These are phyloP conservation scores for Ceratothoa steindachneri DNA, from an alignment of 2,888 invertebrate species.

Conservation along the genomic window DNA sequence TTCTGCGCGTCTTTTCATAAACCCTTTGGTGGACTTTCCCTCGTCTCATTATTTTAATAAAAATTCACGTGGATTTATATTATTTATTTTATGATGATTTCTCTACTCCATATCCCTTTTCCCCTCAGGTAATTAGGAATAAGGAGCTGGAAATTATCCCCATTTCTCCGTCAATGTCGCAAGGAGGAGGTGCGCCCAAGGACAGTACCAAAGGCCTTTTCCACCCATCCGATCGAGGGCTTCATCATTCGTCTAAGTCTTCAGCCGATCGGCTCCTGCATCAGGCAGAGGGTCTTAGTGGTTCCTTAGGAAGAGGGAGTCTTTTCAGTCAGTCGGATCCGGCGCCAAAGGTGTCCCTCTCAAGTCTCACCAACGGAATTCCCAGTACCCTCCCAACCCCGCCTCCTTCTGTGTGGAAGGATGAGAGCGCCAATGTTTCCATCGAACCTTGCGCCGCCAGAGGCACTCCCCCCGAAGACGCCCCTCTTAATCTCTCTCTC, in stretches of 20 bases:
- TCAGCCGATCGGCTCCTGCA: conserved; percentile 9
- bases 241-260: not conserved
- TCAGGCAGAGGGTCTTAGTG: conserved; percentile 11
- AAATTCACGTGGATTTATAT: no score
- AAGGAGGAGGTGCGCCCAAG: not conserved
- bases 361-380: conserved; percentile 32
- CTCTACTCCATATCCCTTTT: not conserved
- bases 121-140: conserved; percentile 27
- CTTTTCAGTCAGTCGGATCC: not conserved
- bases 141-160: conserved; percentile 47
- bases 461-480: conserved; percentile 60
- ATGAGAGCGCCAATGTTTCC: conserved; percentile 36
- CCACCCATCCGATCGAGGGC: not conserved
- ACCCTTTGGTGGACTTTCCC: not conserved
- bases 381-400: conserved; percentile 14
- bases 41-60: no score
- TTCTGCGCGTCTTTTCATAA: not conserved
- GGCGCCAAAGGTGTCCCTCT: conserved; percentile 38
- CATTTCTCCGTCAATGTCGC: conserved; percentile 32
- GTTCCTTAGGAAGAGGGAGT: not conserved
- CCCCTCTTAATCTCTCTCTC: conserved; percentile 76
- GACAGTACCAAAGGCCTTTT: conserved; percentile 3
- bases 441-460: conserved; percentile 26
- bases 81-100: no score
- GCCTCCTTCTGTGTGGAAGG: conserved; percentile 22